Percentiles rank a stretch among this genome's conserved stretches.
Evolutionary conservation across 2,113 vertebrate species (phyloP).

Genomic region (Vidua macroura): DNA sequence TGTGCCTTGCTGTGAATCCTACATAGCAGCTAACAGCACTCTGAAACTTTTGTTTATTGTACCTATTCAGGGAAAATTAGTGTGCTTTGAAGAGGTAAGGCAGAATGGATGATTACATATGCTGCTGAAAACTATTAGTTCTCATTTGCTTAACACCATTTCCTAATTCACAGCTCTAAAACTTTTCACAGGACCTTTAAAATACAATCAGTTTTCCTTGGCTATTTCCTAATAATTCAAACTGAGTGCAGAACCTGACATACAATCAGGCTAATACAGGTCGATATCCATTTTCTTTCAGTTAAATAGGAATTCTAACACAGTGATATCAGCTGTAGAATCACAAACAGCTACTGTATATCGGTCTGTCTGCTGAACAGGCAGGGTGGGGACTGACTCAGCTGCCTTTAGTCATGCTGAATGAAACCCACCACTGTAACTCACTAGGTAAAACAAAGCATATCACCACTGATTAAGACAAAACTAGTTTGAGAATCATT

Average conservation of each 20-base stretch:
- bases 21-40: neutral
- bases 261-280: slow-evolving; percentile 68
- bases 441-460: neutral
- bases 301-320: slow-evolving; percentile 74
- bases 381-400: neutral
- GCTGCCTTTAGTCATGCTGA: neutral
- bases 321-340: slow-evolving; percentile 38
- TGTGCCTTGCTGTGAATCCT: neutral
- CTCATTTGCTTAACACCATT: slow-evolving; percentile 70
- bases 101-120: slow-evolving; percentile 44
- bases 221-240: slow-evolving; percentile 72
- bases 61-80: slow-evolving; percentile 57
- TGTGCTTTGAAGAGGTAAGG: slow-evolving; percentile 34
- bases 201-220: slow-evolving; percentile 71
- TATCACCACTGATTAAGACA: neutral
- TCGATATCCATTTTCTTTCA: slow-evolving; percentile 76
- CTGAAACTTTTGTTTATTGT: slow-evolving; percentile 58
- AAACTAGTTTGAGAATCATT: neutral
- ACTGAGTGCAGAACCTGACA: slow-evolving; percentile 55
- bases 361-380: slow-evolving; percentile 11
- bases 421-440: neutral
- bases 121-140: slow-evolving; percentile 70
- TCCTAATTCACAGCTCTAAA: slow-evolving; percentile 64
- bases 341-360: slow-evolving; percentile 32
- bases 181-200: slow-evolving; percentile 72